Percentiles rank a stretch among this genome's conserved stretches.
Evolutionary conservation across 2,797 vertebrate species (phyloP).

Genomic region (Neosilurus hyrtlii): DNA sequence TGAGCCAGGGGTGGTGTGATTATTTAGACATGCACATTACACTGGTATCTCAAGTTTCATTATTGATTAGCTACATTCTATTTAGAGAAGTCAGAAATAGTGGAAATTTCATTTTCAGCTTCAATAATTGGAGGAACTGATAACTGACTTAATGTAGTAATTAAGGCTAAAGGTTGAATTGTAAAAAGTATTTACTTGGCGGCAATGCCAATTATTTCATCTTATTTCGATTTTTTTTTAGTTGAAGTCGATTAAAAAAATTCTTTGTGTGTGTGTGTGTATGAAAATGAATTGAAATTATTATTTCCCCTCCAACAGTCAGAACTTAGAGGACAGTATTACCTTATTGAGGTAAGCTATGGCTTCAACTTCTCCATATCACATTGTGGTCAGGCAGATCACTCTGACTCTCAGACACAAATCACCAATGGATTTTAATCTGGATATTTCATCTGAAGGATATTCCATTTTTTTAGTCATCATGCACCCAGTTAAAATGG

Average conservation of each 20-base stretch:
- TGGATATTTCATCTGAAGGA: background rate
- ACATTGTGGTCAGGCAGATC: background rate
- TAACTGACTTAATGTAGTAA: too few species aligned
- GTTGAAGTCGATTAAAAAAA: too few species aligned
- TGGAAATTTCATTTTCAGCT: background rate
- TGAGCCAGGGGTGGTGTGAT: background rate
- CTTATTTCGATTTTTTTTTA: too few species aligned
- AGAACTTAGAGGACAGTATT: slow-evolving; percentile 68
- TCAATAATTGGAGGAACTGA: background rate
- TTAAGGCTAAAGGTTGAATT: too few species aligned
- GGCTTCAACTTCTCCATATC: background rate
- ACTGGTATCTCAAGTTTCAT: too few species aligned
- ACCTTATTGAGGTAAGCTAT: slow-evolving; percentile 68
- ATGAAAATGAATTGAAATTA: background rate
- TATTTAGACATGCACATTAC: background rate
- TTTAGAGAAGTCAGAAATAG: background rate
- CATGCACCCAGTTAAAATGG: background rate
- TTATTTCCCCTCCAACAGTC: slow-evolving; percentile 55
- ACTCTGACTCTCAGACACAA: background rate
- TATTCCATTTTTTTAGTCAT: background rate
- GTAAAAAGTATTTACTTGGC: too few species aligned
- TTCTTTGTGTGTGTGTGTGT: background rate
- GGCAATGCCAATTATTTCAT: too few species aligned
- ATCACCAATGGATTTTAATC: background rate
- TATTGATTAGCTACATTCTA: background rate